A percentile compares a stretch with the other conserved stretches of the same genome.
Conservation (phyloP, 1,140 invertebrate species). For the Drepana arcuata region DNA sequence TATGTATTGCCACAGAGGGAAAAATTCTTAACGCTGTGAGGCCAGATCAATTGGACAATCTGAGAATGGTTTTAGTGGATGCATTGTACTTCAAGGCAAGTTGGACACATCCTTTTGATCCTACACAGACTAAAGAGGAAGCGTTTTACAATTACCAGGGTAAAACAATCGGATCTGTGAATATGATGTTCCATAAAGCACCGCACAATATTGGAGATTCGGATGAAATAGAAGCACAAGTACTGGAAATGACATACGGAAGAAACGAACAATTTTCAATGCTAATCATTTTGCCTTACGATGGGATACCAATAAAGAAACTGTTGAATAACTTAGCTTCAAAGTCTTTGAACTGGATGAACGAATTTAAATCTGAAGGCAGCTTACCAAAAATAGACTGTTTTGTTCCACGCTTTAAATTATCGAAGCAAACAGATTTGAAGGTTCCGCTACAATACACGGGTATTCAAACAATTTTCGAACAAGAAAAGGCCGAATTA, state of each 20-base stretch:
- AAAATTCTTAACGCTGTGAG: slow-evolving; percentile 38
- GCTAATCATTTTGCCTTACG: slow-evolving; percentile 77
- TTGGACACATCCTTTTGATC: slow-evolving; percentile 80
- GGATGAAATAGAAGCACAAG: slow-evolving; percentile 70
- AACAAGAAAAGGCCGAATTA: slow-evolving; percentile 73
- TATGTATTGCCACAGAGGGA: slow-evolving; percentile 53
- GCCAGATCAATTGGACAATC: slow-evolving; percentile 60
- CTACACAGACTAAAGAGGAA: slow-evolving; percentile 66
- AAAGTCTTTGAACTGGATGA: slow-evolving; percentile 68
- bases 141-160: slow-evolving; percentile 67
- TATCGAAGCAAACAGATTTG: slow-evolving; percentile 73
- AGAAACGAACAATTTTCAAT: slow-evolving; percentile 76
- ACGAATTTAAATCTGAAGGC: slow-evolving; percentile 46
- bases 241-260: slow-evolving; percentile 79
- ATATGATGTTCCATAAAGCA: slow-evolving; percentile 72
- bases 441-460: slow-evolving; percentile 73
- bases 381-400: slow-evolving; percentile 70
- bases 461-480: slow-evolving; percentile 78
- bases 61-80: slow-evolving; percentile 78
- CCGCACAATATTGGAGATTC: slow-evolving; percentile 50
- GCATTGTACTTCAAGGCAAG: slow-evolving; percentile 84
- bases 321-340: slow-evolving; percentile 64
- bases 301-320: slow-evolving; percentile 46
- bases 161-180: slow-evolving; percentile 60
- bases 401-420: slow-evolving; percentile 77